Evolutionary conservation across 2,113 vertebrate species (phyloP).

Genomic region (Rhegmatorhina hoffmannsi): DNA sequence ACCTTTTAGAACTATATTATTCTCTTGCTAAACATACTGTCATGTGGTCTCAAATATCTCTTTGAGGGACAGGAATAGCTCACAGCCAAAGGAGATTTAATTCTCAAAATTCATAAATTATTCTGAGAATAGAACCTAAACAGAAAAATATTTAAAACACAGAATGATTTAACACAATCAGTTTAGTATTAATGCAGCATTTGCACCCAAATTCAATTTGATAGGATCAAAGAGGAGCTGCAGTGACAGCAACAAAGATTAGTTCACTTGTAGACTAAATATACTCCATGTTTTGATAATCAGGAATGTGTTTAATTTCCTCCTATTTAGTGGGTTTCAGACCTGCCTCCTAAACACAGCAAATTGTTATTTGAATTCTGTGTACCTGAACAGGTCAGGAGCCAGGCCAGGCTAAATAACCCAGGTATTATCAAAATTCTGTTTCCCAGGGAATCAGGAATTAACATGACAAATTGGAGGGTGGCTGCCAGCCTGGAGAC

Average conservation of each 20-base stretch:
- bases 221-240: neutral
- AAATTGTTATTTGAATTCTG: neutral
- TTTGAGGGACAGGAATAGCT: neutral
- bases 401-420: conserved; percentile 47
- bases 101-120: neutral
- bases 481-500: conserved; percentile 63
- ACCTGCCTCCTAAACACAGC: neutral
- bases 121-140: neutral
- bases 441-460: conserved; percentile 44
- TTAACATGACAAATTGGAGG: conserved; percentile 68
- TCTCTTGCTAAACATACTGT: neutral
- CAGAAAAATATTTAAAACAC: neutral
- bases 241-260: neutral
- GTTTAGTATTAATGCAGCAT: neutral
- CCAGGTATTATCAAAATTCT: conserved; percentile 54
- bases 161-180: neutral
- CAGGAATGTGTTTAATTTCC: neutral
- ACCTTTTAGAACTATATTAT: neutral
- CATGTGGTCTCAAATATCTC: neutral
- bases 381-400: neutral
- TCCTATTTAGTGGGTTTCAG: neutral
- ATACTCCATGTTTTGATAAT: neutral
- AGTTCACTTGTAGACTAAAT: neutral
- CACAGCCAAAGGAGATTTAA: neutral
- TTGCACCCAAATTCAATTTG: neutral